These are phyloP conservation scores for Drosophila gunungcola DNA, from an alignment of 1,140 invertebrate genomes.

Conservation along the genomic window DNA sequence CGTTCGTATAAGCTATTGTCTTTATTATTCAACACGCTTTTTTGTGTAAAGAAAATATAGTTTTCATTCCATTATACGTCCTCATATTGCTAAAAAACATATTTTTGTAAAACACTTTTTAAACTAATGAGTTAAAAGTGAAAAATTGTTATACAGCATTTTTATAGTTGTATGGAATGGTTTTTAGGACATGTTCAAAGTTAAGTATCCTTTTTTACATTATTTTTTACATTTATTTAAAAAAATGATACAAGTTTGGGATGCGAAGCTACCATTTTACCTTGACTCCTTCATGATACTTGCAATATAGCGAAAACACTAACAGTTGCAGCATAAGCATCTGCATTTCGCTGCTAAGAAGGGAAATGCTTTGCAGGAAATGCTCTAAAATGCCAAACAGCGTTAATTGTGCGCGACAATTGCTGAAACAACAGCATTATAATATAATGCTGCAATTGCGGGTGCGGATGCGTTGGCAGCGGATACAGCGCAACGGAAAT, in stretches of 20 bases:
- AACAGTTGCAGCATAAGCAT: slow-evolving; percentile 52
- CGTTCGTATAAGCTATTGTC: background rate
- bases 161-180: too few relatives aligned
- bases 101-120: too few relatives aligned
- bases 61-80: too few relatives aligned
- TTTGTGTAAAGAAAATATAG: background rate
- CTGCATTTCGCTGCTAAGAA: slow-evolving; percentile 7
- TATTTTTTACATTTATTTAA: too few relatives aligned
- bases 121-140: too few relatives aligned
- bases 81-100: too few relatives aligned
- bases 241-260: too few relatives aligned
- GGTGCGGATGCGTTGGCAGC: slow-evolving; percentile 45
- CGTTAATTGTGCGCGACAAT: slow-evolving; percentile 72
- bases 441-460: slow-evolving; percentile 10
- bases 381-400: slow-evolving; percentile 64
- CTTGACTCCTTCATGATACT: background rate
- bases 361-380: slow-evolving; percentile 51
- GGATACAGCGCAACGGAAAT: slow-evolving; percentile 59
- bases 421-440: slow-evolving; percentile 35
- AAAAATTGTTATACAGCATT: too few relatives aligned
- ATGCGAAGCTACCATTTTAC: background rate
- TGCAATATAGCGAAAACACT: slow-evolving; percentile 63
- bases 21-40: background rate
- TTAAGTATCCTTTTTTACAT: too few relatives aligned
- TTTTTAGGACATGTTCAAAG: too few relatives aligned